These are phyloP conservation scores for Myiozetetes cayanensis DNA, from an alignment of 2,113 vertebrate genomes.

Conservation along the genomic window DNA sequence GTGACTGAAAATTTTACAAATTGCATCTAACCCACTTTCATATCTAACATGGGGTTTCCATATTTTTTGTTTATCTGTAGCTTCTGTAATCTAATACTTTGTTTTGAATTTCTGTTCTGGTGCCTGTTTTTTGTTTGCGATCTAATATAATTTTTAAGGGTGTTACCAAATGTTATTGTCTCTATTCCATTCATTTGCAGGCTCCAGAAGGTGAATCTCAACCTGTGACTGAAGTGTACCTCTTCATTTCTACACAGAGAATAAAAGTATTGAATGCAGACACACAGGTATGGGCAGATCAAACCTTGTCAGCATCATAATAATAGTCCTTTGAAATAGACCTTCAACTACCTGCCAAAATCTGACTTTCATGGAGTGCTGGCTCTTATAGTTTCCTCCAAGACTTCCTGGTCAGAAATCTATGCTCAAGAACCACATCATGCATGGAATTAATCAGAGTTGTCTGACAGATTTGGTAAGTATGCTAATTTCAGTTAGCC, in stretches of 20 bases:
- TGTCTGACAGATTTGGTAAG: not conserved
- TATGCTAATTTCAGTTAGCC: not conserved
- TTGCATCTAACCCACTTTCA: not conserved
- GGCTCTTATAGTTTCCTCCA: not conserved
- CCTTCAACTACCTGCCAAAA: not conserved
- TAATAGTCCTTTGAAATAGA: not conserved
- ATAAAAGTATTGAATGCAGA: constrained; percentile 92
- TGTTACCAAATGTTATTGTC: not conserved
- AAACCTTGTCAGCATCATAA: not conserved
- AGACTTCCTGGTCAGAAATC: not conserved
- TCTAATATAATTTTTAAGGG: not conserved
- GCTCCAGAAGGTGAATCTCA: constrained; percentile 84
- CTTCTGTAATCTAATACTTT: not conserved
- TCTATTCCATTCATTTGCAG: constrained; percentile 66
- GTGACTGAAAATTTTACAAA: not conserved
- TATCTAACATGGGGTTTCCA: not conserved
- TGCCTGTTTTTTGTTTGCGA: constrained; percentile 61
- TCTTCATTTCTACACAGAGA: constrained; percentile 94
- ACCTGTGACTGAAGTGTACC: constrained; percentile 90
- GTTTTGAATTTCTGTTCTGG: constrained; percentile 56
- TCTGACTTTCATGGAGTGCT: not conserved
- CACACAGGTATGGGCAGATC: constrained; percentile 81
- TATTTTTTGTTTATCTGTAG: not conserved
- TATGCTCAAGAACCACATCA: not conserved
- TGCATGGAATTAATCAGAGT: not conserved